Evolutionary conservation across 1,140 invertebrate genomes (phyloP), one percentile per base, ranked within the genome.

Genomic region (Hycleus phaleratus): DNA sequence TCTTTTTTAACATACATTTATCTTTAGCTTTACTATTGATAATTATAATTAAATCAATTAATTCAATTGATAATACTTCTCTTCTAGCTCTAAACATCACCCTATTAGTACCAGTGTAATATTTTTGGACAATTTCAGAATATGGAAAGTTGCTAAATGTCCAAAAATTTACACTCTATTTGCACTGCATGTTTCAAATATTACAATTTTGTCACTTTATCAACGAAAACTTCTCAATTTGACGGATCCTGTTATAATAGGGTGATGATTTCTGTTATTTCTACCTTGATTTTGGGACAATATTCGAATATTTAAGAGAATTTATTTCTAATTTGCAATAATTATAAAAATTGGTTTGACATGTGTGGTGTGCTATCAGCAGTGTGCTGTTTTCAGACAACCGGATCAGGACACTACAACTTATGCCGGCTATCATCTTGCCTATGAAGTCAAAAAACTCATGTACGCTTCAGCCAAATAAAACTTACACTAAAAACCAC

Each of bases 371-470:
- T 71, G 70, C 71, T 73, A 73, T 74, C 70, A 75, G 71, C 75
- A 76, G 75, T 75, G 73, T 76, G 68, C 74, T 81, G 74, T 79
- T 85, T 85, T 78, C 83, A 86, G 86, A 83, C 84, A 84, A 80
- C 80, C 85, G 81, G 91, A 94, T 80, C 86, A 84, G 79, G 78
- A 74, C 43, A 67, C 78, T 71, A 82, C 86, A 77, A 84, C 87
- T 81, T 91, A 93, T 82, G 87, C 91, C 82, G 91, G 91, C 80
- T 95, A 95, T 85, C 93, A 95, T 85, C 90, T 96, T 81, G 91
- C 92, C 84, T 96, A 95, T 85, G 93, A 96, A 93, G 93, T 96
- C 82, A 95, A 96, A 91, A 96, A 96, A 84, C 91, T 96, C 85
- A 95, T 96, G 93, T 95, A 95, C 84, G 90, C 86, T 82, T 84